phyloP scores from a whole-genome alignment of 1,140 invertebrate species.

The Psix sp. region DNA sequence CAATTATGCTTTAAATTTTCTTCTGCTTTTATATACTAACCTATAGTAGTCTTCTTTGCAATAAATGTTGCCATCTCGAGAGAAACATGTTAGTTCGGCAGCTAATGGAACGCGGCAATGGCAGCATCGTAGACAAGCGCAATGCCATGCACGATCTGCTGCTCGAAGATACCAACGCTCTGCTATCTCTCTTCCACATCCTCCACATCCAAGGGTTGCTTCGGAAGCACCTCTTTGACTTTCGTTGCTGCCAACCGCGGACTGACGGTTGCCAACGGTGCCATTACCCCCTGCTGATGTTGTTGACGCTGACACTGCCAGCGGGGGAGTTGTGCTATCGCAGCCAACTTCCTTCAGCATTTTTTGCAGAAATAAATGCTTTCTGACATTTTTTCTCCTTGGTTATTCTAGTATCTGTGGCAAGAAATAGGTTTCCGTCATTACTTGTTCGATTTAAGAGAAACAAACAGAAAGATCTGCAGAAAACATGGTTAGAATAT shows the following conservation, averaged over 20 bases:
- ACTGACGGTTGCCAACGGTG: constrained; percentile 50
- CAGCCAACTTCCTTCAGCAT: constrained; percentile 77
- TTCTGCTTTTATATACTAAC: constrained; percentile 77
- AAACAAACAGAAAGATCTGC: too few species aligned
- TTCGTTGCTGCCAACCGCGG: constrained; percentile 49
- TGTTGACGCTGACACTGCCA: constrained; percentile 56
- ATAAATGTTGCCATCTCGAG: constrained; percentile 92
- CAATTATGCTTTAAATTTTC: too few species aligned
- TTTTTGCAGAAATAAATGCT: constrained; percentile 34
- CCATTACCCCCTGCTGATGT: constrained; percentile 54
- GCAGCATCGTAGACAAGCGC: constrained; percentile 89
- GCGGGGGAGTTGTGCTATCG: constrained; percentile 69
- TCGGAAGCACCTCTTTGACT: constrained; percentile 54
- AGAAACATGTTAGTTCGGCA: constrained; percentile 92
- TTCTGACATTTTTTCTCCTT: constrained; percentile 51
- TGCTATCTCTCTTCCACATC: constrained; percentile 73
- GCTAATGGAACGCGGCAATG: constrained; percentile 91
- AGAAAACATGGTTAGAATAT: too few species aligned
- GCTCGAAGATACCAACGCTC: constrained; percentile 88
- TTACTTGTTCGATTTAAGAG: too few species aligned
- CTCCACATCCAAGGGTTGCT: constrained; percentile 67
- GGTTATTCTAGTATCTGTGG: too few species aligned
- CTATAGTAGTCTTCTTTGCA: constrained; percentile 97
- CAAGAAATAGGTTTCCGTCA: too few species aligned
- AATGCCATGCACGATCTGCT: constrained; percentile 93